A percentile compares a stretch with the other conserved stretches of the same genome.
Evolutionary conservation across 2,797 vertebrate genomes (phyloP).

Genomic region (Limnodromus scolopaceus): DNA sequence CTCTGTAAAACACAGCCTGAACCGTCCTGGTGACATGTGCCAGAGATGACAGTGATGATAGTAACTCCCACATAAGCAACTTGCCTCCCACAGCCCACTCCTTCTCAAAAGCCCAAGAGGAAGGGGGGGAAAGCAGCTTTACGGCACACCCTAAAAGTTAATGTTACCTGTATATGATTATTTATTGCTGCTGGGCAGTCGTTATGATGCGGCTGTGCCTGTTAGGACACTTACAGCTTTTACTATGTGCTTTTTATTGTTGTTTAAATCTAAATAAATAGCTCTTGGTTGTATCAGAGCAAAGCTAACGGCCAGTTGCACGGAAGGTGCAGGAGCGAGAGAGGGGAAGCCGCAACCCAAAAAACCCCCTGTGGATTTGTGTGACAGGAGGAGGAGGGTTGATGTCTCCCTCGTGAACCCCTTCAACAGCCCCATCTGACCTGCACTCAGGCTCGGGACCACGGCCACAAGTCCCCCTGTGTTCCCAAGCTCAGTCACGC

Average conservation of each 20-base stretch:
- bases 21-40: neutral
- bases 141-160: conserved; percentile 52
- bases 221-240: conserved; percentile 55
- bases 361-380: neutral
- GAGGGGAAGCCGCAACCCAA: neutral
- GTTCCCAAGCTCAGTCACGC: neutral
- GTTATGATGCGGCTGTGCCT: conserved; percentile 27
- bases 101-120: conserved; percentile 37
- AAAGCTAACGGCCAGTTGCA: neutral
- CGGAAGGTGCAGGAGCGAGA: neutral
- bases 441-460: neutral
- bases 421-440: neutral
- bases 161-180: conserved; percentile 58
- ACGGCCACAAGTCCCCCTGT: neutral
- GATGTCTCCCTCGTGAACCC: neutral
- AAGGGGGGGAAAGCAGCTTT: conserved; percentile 25
- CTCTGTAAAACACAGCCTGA: neutral
- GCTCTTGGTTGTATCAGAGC: neutral
- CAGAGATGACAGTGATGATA: neutral
- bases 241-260: conserved; percentile 59
- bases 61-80: conserved; percentile 29
- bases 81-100: conserved; percentile 21
- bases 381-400: neutral
- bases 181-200: conserved; percentile 64
- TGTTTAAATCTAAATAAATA: conserved; percentile 61